A percentile compares a stretch with the other conserved stretches of the same genome.
phyloP scores from a whole-genome alignment of 2,113 vertebrate genomes.

The Platysternon megacephalum region DNA sequence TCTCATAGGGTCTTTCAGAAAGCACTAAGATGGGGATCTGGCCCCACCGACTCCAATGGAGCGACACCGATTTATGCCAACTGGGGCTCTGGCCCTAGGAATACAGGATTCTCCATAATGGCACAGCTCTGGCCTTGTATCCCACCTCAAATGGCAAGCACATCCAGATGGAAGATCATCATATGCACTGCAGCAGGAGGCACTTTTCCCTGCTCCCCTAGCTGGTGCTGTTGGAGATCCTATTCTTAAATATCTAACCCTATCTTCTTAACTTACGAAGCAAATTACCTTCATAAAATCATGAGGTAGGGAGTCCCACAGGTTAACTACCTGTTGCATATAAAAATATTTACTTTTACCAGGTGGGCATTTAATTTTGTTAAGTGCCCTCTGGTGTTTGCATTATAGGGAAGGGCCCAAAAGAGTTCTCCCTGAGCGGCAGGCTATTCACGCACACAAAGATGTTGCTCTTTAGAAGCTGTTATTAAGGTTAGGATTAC shows the following conservation, averaged over 20 bases:
- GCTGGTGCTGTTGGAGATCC: too few species aligned
- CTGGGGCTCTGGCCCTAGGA: background rate
- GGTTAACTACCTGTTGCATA: background rate
- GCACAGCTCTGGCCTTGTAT: background rate
- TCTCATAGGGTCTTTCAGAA: background rate
- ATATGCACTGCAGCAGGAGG: too few species aligned
- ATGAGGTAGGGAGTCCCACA: background rate
- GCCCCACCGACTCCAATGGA: background rate
- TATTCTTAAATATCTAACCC: background rate
- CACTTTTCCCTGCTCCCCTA: too few species aligned
- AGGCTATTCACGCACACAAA: background rate
- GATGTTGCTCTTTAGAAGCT: background rate
- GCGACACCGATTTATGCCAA: background rate
- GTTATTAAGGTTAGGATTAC: constrained; percentile 69
- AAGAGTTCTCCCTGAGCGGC: background rate
- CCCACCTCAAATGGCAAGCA: background rate
- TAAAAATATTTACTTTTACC: background rate
- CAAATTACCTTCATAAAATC: background rate
- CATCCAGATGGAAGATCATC: too few species aligned
- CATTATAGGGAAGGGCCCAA: background rate
- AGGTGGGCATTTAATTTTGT: background rate
- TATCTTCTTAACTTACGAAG: background rate
- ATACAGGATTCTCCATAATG: background rate
- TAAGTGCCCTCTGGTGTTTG: background rate
- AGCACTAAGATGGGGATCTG: background rate